Evolutionary conservation across 2,888 invertebrate species (phyloP), one percentile per base, ranked within the genome.

Genomic region (Pocota personata): DNA sequence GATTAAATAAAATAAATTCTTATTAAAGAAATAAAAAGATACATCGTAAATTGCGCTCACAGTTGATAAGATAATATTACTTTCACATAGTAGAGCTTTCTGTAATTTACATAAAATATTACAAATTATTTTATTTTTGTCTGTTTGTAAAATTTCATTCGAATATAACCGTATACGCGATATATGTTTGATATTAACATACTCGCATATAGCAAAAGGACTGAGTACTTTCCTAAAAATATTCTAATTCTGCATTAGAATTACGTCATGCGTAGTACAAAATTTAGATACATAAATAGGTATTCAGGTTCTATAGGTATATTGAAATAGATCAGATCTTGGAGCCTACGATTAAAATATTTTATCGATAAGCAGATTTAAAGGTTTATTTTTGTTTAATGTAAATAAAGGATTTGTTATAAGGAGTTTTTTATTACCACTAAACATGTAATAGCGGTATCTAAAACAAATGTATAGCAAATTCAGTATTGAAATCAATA

Each of bases 261-360:
- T 55, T 46, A 30, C 14, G 77, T 46, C 77, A 78, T 78, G 77
- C 77, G 69, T 78, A 62, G 35, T 62, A 10, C 2, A 46, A 21
- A 16, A n/a, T 50, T 58, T 32, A 67, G 66, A 58, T 37, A 57
- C 32, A 32, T n/a, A 55, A 14, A 14, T 55, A 8, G 2, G 30
- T 27, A 52, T 5, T 52, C 2, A 3, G 21, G 32, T 55, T 32
- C 32, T 55, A 3, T 32, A n/a, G n/a, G n/a, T 24, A 24, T 24
- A 8, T 8, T 10, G 1, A 52, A 52, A 55, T 55, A 30, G 55
- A 4, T 1, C 32, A 32, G 12, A 12, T 19, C 7, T 21, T 48
- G 3, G 21, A 48, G 21, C 48, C 19, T 50, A 50, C 12, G 3
- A 24, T 50, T 24, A 21, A n/a, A 12, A 48, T 48, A 21, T 43